Percentiles rank a stretch among this genome's conserved stretches.
These are phyloP conservation scores for Zaprionus bogoriensis DNA, from an alignment of 2,888 invertebrate species.

Conservation along the genomic window DNA sequence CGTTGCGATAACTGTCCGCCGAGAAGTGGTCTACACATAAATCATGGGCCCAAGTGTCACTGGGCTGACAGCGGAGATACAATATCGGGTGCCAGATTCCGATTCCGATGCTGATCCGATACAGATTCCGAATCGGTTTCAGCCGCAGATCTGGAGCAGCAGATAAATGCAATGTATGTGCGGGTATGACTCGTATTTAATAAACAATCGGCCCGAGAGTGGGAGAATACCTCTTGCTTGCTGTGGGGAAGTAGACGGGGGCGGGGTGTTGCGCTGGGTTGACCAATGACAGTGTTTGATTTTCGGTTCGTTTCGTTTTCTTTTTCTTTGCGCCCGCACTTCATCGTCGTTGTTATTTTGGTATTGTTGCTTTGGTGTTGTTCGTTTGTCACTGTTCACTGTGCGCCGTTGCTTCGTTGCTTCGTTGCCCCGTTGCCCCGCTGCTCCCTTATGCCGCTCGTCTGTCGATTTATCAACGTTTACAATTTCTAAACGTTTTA, in stretches of 20 bases:
- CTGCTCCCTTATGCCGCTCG: neutral
- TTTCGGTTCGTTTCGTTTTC: constrained; percentile 1
- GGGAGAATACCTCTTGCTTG: constrained; percentile 13
- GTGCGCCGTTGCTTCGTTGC: too few relatives aligned
- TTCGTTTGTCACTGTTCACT: constrained; percentile 14
- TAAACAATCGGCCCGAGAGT: constrained; percentile 40
- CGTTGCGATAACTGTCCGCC: constrained; percentile 61
- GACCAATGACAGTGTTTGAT: neutral
- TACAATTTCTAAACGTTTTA: constrained; percentile 60
- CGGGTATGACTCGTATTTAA: constrained; percentile 46
- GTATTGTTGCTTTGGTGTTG: constrained; percentile 8
- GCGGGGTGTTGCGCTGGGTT: neutral
- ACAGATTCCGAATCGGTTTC: constrained; percentile 2
- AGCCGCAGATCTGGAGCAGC: constrained; percentile 53
- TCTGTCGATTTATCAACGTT: constrained; percentile 64
- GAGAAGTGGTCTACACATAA: constrained; percentile 55
- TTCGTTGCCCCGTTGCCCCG: too few relatives aligned
- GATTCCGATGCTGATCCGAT: constrained; percentile 8
- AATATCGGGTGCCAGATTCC: constrained; percentile 64
- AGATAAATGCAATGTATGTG: constrained; percentile 46
- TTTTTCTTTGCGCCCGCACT: constrained; percentile 27
- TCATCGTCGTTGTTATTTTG: constrained; percentile 1
- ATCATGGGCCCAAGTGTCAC: constrained; percentile 67
- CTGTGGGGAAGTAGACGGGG: neutral
- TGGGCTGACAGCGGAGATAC: constrained; percentile 59